These are phyloP conservation scores for Pteruthius melanotis DNA, from an alignment of 2,113 vertebrate genomes.

Conservation along the genomic window DNA sequence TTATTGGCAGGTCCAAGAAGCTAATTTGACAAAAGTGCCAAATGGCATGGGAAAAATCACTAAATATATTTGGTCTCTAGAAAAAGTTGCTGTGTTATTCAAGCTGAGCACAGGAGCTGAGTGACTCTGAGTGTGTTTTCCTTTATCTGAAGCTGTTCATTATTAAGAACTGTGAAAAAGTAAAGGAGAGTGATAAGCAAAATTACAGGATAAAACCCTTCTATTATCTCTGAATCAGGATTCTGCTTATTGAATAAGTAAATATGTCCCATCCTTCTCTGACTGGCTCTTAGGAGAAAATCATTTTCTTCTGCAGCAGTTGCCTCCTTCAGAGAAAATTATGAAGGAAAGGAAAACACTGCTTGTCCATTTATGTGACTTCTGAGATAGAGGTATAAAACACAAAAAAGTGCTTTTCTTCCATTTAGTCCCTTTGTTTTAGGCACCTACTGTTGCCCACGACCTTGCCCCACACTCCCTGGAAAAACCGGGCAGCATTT, in stretches of 20 bases:
- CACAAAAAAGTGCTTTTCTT: background rate
- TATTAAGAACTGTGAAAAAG: background rate
- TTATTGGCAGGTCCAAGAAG: accelerated
- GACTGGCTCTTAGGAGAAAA: background rate
- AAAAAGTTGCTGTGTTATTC: background rate
- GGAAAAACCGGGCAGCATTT: background rate
- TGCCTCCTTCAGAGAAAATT: background rate
- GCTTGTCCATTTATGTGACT: background rate
- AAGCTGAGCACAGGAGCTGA: background rate
- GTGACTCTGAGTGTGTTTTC: background rate
- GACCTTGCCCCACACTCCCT: background rate
- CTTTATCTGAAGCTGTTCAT: background rate
- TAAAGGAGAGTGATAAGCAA: background rate
- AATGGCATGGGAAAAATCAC: background rate
- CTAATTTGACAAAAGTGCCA: background rate
- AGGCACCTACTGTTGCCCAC: background rate
- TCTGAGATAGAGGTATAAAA: background rate
- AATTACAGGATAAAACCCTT: background rate
- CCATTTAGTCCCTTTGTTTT: background rate
- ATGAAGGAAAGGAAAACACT: background rate
- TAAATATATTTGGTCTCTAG: background rate
- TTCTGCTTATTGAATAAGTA: background rate
- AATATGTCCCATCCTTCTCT: background rate
- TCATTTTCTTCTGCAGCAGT: background rate
- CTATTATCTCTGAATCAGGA: background rate